These are phyloP conservation scores for Molorchus minor DNA, from an alignment of 2,888 invertebrate genomes.

Conservation along the genomic window DNA sequence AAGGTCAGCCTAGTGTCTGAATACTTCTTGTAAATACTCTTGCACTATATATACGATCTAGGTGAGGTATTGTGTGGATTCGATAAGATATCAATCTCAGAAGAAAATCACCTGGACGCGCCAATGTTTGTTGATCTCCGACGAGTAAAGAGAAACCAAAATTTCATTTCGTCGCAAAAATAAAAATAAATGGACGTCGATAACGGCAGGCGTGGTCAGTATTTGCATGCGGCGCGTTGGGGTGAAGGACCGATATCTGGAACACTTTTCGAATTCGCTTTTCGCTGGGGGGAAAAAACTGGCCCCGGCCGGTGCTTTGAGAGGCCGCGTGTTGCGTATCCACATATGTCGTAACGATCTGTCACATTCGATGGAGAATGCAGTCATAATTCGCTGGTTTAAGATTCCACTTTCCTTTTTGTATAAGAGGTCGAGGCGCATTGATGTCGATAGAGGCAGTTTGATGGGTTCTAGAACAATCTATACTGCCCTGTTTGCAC, in stretches of 20 bases:
- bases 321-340: conserved; percentile 16
- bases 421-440: neutral
- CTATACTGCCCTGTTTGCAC: too few relatives aligned
- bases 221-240: conserved; percentile 13
- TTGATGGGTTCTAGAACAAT: too few relatives aligned
- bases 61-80: too few relatives aligned
- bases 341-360: conserved; percentile 30
- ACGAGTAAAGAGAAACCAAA: neutral
- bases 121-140: too few relatives aligned
- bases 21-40: too few relatives aligned
- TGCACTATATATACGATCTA: too few relatives aligned
- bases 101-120: too few relatives aligned
- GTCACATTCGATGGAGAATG: conserved; percentile 18
- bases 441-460: neutral
- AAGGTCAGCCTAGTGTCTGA: too few relatives aligned
- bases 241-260: conserved; percentile 55
- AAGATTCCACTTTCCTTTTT: conserved; percentile 32
- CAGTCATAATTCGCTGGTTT: conserved; percentile 13
- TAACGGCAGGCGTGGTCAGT: neutral
- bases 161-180: neutral
- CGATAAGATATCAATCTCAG: too few relatives aligned
- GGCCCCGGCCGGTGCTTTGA: conserved; percentile 33
- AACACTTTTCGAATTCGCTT: conserved; percentile 51
- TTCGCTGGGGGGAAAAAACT: conserved; percentile 33
- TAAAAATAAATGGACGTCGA: neutral